Evolutionary conservation across 30 jellyfish, hydroid and myxozoan genomes (phyloP).

Genomic region (Cassiopea xamachana): DNA sequence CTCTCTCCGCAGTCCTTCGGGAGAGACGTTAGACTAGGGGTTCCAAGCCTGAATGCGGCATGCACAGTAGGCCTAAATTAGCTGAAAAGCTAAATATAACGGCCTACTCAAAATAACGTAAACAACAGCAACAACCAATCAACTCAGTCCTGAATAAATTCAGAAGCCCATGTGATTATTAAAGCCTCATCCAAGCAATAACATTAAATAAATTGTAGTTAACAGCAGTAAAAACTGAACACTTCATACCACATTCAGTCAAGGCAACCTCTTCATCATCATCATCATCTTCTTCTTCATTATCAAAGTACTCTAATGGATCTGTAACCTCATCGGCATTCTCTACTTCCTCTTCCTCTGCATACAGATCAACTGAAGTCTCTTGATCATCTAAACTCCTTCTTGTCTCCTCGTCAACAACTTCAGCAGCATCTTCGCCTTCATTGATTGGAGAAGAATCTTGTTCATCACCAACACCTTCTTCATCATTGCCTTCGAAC

Average conservation of each 20-base stretch:
- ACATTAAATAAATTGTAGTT: no score
- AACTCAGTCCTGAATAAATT: no score
- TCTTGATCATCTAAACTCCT: not conserved
- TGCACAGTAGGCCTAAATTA: no score
- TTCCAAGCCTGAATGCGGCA: no score
- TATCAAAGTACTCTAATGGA: conserved; percentile 57
- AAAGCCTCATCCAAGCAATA: no score
- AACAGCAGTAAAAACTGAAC: no score
- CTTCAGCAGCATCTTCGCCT: conserved; percentile 1
- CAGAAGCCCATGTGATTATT: no score
- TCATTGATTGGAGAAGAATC: not conserved
- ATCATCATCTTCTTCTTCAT: conserved; percentile 66
- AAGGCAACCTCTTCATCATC: conserved; percentile 56
- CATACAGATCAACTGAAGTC: conserved; percentile 21
- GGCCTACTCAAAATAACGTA: no score
- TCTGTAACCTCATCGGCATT: conserved; percentile 36
- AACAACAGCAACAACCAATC: no score
- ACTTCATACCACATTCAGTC: conserved; percentile 55
- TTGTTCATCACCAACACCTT: conserved; percentile 6
- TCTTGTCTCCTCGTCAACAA: not conserved
- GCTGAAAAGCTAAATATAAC: no score
- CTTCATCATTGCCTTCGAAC: conserved; percentile 15
- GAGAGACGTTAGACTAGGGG: no score
- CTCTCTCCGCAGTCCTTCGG: no score
- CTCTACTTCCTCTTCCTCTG: conserved; percentile 48